Evolutionary conservation across 1,140 invertebrate species (phyloP), one percentile per base, ranked within the genome.

Genomic region (Drusus annulatus): DNA sequence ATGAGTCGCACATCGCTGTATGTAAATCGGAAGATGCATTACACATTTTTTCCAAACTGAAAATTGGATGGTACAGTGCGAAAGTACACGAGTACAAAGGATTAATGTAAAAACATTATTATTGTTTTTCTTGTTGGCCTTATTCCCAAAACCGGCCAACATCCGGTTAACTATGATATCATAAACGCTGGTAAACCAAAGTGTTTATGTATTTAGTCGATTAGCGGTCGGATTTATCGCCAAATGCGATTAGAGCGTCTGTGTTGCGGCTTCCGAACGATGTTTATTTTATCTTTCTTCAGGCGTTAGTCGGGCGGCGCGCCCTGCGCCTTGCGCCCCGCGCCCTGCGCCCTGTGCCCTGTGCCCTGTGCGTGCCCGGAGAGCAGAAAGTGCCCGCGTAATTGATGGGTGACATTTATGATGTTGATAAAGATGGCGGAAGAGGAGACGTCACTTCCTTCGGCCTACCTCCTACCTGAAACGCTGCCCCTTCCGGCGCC

Each of bases 391-490:
- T 50, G 51, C 76, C 75, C 75, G 68, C 2, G 80, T 75, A 79
- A 79, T 80, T 79, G 81, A 82, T 77, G 78, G 60, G 25, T 50
- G 81, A 82, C 78, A 80, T 79, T 80, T 80, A 80, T 62, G 81
- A 80, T 78, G 69, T 79, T 74, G 76, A 82, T 82, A 79, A 81
- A 79, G 80, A 79, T 75, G 56, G 63, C 45, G 65, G 62, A 28
- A 5, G 36, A 45, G 36, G 36, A 21, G 23, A 51, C 36, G 68
- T 71, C 68, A 71, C 54, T 71, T 52, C 68, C 68, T 71, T 54
- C 25, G 68, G 15, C 68, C 25, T 5, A 65, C n/a, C 56, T 60
- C 17, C 63, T 36, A 28, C 36, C 68, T 71, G 68, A 65, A 45
- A 65, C 28, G 62, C 50, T 17, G 45, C 45, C 17, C 25, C n/a